Conservation (phyloP, 30 jellyfish, hydroid and myxozoan genomes). For the Aurelia sp. region DNA sequence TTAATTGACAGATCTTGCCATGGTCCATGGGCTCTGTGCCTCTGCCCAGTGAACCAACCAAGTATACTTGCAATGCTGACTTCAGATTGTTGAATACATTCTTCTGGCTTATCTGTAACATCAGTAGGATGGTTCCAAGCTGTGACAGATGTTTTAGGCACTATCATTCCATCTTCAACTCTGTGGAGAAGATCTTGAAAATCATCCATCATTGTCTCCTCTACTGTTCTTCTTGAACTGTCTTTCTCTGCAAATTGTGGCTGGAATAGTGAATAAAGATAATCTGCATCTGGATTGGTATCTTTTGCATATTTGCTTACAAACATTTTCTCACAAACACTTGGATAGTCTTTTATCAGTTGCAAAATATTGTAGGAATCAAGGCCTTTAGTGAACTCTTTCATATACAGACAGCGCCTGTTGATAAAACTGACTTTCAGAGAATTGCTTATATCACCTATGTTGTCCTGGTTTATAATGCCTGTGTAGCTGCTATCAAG, state of each 20-base stretch:
- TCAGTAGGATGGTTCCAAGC: constrained; percentile 19
- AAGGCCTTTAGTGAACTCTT: constrained; percentile 10
- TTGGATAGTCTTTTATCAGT: neutral
- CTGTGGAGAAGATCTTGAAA: constrained; percentile 6
- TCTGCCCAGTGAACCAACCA: constrained; percentile 42
- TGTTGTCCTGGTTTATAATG: neutral
- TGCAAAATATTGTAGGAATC: too few relatives aligned
- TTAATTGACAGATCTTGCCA: constrained; percentile 1
- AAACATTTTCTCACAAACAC: constrained; percentile 2
- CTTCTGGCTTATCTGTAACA: neutral
- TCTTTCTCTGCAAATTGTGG: constrained; percentile 11
- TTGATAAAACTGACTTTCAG: neutral
- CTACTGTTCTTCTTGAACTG: neutral
- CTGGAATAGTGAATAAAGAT: constrained; percentile 8
- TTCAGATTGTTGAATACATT: too few relatives aligned
- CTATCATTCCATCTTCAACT: constrained; percentile 1
- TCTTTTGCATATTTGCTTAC: neutral
- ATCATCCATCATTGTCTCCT: constrained; percentile 6
- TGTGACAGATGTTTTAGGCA: neutral
- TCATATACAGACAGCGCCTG: constrained; percentile 1
- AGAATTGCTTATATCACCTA: constrained; percentile 11
- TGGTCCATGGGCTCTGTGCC: constrained; percentile 23
- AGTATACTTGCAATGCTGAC: neutral
- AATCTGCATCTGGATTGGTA: constrained; percentile 1
- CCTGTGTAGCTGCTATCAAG: too few relatives aligned